Evolutionary conservation across 2,888 invertebrate genomes (phyloP), one percentile per base, ranked within the genome.

Genomic region (Blastobasis adustella): DNA sequence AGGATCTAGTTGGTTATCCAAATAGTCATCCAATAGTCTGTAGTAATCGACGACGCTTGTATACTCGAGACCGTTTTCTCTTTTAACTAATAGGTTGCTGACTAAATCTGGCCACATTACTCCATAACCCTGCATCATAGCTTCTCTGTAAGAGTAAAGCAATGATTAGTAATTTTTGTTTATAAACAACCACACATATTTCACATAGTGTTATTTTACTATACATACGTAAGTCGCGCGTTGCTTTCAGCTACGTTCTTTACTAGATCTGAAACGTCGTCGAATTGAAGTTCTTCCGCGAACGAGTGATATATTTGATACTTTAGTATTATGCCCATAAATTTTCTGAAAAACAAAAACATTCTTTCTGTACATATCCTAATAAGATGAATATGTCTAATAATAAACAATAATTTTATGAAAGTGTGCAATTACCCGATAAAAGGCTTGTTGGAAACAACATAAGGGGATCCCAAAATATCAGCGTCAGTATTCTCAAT

Each of bases 271-370:
- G 71, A 80, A 49, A 23, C 23, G 23, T 88, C 82, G 62, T 84
- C 84, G 5, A 78, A 79, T 47, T 71, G 65, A 8, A 89, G 71
- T 57, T 90, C 89, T 60, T 87, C 83, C 10, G 87, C 87, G 64
- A 80, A 85, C 5, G 86, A 82, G 56, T 89, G 86, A 51, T 90
- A 80, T 10, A 91, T 76, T 76, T 91, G 90, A 61, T 91, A 91
- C 61, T 91, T 90, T 23, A 91, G 62, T 53, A 91, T 81, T 1
- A 82, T 65, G 0, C 90, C 91, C 75, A 91, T 77, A 59, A 90
- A 90, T 79, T 90, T 90, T 42, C 90, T 91, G 71, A 36, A 87
- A 87, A 49, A 58, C 45, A 58, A 58, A 53, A 54, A 40, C 50
- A 43, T 43, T n/a, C n/a, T n/a, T n/a, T n/a, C n/a, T n/a, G n/a